Percentiles rank a stretch among this genome's conserved stretches.
phyloP scores from a whole-genome alignment of 2,113 vertebrate species.

The Poicephalus meyeri region DNA sequence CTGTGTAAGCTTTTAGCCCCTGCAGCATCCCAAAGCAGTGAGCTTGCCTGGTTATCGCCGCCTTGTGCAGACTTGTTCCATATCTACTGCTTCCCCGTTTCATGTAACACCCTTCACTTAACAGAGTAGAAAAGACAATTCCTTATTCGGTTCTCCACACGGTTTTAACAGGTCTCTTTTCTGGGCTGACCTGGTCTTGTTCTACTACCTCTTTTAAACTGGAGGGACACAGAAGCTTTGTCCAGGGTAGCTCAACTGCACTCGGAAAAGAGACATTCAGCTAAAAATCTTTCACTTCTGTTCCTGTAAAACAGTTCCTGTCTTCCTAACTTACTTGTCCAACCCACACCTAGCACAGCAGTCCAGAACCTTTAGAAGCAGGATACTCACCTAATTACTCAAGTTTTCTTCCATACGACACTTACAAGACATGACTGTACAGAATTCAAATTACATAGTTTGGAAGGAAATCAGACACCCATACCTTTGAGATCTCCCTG shows the following conservation, averaged over 20 bases:
- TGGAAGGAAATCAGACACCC: not conserved
- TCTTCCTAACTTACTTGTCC: not conserved
- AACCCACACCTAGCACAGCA: not conserved
- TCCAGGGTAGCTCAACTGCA: not conserved
- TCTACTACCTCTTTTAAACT: not conserved
- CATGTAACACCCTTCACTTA: not conserved
- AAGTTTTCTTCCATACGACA: not conserved
- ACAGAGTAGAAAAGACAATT: not conserved
- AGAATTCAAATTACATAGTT: not conserved
- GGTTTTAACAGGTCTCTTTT: not conserved
- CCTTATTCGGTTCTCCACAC: not conserved
- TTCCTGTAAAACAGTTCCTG: not conserved
- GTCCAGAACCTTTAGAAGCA: not conserved
- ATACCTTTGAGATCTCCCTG: not conserved
- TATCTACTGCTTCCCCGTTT: not conserved
- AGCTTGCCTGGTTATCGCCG: not conserved
- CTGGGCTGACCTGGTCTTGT: not conserved
- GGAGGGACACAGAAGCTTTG: not conserved
- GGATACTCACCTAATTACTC: not conserved
- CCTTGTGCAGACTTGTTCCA: not conserved
- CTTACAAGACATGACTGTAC: not conserved
- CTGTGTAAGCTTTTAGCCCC: not conserved
- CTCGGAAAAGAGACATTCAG: not conserved
- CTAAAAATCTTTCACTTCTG: not conserved
- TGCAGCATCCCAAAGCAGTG: not conserved